Conservation (phyloP, 2,113 vertebrate species). For the Tamias sibiricus region DNA sequence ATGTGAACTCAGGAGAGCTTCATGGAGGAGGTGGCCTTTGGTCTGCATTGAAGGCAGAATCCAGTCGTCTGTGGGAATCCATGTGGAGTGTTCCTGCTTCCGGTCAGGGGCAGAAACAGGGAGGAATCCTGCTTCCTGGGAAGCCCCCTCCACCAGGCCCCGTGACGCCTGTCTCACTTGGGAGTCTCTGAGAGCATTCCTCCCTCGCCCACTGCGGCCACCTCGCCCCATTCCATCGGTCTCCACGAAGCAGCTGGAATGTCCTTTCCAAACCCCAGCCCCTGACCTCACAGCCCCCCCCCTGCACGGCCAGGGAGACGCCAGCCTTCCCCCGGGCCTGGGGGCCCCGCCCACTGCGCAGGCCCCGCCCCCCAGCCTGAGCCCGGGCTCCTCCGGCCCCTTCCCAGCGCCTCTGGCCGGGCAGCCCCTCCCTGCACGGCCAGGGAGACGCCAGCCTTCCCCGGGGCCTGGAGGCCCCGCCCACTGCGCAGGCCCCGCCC, state of each 20-base stretch:
- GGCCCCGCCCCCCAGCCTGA: too few species aligned
- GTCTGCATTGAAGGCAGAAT: not conserved
- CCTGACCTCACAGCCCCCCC: fast-evolving
- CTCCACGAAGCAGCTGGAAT: not conserved
- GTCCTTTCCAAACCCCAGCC: not conserved
- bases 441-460: too few species aligned
- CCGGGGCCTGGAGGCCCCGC: too few species aligned
- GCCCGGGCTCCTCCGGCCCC: too few species aligned
- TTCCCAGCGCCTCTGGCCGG: too few species aligned
- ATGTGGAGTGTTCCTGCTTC: not conserved
- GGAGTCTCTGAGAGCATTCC: not conserved
- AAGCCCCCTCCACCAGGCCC: not conserved
- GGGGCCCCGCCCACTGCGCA: too few species aligned
- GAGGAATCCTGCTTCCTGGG: not conserved
- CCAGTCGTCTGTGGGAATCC: not conserved
- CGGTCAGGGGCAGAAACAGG: not conserved
- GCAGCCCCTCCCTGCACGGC: too few species aligned
- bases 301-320: too few species aligned
- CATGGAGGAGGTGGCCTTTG: not conserved
- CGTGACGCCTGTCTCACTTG: not conserved
- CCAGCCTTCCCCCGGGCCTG: too few species aligned
- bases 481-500: too few species aligned
- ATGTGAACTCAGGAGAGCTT: not conserved
- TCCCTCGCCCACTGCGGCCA: not conserved
- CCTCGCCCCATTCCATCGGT: fast-evolving